Percentiles rank a stretch among this genome's conserved stretches.
Conservation (phyloP, 2,888 invertebrate species). For the Nineta flava region DNA sequence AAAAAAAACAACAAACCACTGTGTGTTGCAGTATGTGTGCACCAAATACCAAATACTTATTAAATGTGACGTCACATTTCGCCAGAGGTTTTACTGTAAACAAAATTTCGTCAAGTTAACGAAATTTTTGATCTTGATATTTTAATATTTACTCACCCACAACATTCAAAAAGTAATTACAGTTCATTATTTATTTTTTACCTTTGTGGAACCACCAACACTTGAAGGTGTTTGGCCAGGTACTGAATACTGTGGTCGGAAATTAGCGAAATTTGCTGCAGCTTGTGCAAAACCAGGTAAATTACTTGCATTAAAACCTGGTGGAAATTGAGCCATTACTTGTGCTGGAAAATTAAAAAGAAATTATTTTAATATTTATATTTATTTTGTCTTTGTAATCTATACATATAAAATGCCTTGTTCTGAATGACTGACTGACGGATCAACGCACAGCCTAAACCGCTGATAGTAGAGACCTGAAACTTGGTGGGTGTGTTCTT, state of each 20-base stretch:
- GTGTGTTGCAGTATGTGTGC: too few species aligned
- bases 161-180: neutral
- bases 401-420: too few species aligned
- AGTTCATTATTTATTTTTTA: conserved; percentile 1
- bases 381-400: neutral
- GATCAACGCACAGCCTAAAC: too few species aligned
- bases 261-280: conserved; percentile 74
- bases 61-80: too few species aligned
- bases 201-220: conserved; percentile 21
- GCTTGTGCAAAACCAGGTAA: conserved; percentile 59
- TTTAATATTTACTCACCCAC: neutral
- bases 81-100: neutral
- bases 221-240: conserved; percentile 40
- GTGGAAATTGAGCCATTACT: conserved; percentile 70
- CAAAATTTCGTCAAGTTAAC: neutral
- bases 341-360: conserved; percentile 36
- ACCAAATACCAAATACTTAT: too few species aligned
- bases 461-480: too few species aligned
- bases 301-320: conserved; percentile 59
- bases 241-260: conserved; percentile 75
- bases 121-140: neutral
- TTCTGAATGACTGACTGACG: too few species aligned
- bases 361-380: conserved; percentile 2
- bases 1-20: too few species aligned
- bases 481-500: too few species aligned